phyloP scores from a whole-genome alignment of 2,113 vertebrate species.

The Gadus macrocephalus region DNA sequence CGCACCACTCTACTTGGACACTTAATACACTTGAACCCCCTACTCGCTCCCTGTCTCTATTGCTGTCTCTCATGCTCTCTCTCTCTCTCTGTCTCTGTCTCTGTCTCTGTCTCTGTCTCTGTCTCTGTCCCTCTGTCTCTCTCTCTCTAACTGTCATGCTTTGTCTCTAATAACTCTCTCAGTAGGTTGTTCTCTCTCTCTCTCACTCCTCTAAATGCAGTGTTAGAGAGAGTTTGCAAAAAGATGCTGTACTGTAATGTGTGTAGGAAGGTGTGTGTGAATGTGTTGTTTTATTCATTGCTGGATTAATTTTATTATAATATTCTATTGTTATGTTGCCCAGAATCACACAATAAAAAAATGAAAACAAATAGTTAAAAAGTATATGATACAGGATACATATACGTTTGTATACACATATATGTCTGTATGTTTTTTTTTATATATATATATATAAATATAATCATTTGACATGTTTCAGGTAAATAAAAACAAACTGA shows the following conservation, averaged over 20 bases:
- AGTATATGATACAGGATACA: too few species aligned
- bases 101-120: background rate
- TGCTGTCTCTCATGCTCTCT: background rate
- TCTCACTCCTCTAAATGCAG: background rate
- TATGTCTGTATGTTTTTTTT: too few species aligned
- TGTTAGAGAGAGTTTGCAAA: constrained; percentile 15
- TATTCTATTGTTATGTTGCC: too few species aligned
- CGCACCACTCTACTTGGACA: constrained; percentile 33
- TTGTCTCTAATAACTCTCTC: background rate
- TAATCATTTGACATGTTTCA: too few species aligned
- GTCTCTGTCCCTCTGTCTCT: background rate
- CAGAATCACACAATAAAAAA: too few species aligned
- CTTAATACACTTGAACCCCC: constrained; percentile 41
- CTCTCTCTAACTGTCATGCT: too few species aligned
- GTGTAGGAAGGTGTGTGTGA: background rate
- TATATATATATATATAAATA: too few species aligned
- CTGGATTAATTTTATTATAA: too few species aligned
- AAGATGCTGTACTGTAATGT: background rate
- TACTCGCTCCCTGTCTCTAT: constrained; percentile 11
- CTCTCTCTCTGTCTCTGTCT: background rate
- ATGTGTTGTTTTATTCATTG: background rate
- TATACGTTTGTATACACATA: too few species aligned
- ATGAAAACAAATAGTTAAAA: too few species aligned
- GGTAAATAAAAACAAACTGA: too few species aligned
- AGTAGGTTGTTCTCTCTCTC: background rate